Percentiles rank a stretch among this genome's conserved stretches.
phyloP scores from a whole-genome alignment of 2,797 vertebrate genomes.

The Simalia tracyae region DNA sequence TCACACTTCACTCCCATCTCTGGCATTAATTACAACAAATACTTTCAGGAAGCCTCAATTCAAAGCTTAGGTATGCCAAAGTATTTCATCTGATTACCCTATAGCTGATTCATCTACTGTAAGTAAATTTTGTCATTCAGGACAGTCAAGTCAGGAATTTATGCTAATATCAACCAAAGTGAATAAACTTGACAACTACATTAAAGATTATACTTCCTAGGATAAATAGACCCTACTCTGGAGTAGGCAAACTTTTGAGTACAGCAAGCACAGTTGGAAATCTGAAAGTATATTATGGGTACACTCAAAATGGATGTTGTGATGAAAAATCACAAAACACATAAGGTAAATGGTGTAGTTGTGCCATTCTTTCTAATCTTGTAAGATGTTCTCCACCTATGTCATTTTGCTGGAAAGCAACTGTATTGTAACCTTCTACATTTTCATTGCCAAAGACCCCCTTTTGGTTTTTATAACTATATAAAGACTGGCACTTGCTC shows the following conservation, averaged over 20 bases:
- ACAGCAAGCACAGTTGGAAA: neutral
- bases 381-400: neutral
- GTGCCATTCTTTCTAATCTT: neutral
- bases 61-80: neutral
- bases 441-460: neutral
- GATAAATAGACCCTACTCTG: neutral
- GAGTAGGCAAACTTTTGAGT: neutral
- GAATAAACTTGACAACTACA: neutral
- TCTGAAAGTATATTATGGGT: neutral
- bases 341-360: neutral
- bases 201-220: neutral
- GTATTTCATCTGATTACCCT: neutral
- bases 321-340: neutral
- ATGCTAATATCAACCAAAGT: neutral
- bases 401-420: neutral
- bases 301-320: neutral
- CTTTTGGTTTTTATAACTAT: neutral
- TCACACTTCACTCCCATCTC: neutral
- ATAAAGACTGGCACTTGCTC: neutral
- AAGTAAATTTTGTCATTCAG: neutral
- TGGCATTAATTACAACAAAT: neutral
- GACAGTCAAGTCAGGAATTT: neutral
- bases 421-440: neutral
- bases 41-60: neutral
- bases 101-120: neutral